These are phyloP conservation scores for Leptinotarsa peninsularis DNA, from an alignment of 2,888 invertebrate species.

Conservation along the genomic window DNA sequence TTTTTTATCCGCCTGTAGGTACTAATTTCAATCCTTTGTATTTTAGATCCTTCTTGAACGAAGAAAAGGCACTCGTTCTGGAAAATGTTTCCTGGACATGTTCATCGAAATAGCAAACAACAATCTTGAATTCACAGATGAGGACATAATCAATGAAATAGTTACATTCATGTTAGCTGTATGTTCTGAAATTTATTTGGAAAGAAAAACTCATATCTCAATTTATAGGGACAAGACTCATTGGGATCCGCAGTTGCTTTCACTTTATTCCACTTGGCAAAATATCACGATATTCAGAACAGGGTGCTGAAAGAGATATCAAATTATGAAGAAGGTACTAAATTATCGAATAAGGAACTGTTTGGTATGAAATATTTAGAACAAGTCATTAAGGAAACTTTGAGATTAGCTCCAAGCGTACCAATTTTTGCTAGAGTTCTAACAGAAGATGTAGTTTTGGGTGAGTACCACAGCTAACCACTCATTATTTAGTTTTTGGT, in stretches of 20 bases:
- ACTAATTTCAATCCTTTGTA: too few species aligned
- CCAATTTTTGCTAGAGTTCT: conserved; percentile 74
- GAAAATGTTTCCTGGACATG: conserved; percentile 66
- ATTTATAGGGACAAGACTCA: conserved; percentile 71
- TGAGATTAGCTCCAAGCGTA: conserved; percentile 77
- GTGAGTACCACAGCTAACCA: conserved; percentile 61
- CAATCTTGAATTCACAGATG: conserved; percentile 67
- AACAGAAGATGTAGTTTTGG: conserved; percentile 70
- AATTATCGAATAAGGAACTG: conserved; percentile 66
- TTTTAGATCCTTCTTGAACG: conserved; percentile 50
- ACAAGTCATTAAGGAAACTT: conserved; percentile 77
- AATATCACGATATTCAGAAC: conserved; percentile 68
- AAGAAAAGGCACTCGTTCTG: conserved; percentile 63
- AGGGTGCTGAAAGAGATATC: conserved; percentile 67
- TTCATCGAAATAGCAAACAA: conserved; percentile 69
- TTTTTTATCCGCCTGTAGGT: too few species aligned
- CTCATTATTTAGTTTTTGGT: too few species aligned
- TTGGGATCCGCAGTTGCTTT: conserved; percentile 72
- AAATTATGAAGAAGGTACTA: conserved; percentile 62
- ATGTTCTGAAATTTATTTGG: conserved; percentile 47
- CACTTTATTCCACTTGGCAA: conserved; percentile 70
- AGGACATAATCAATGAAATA: conserved; percentile 72
- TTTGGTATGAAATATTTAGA: conserved; percentile 76
- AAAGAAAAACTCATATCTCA: conserved; percentile 3
- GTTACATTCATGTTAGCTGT: conserved; percentile 75